Conservation (phyloP, 2,797 vertebrate genomes). For the Glyptemys insculpta region DNA sequence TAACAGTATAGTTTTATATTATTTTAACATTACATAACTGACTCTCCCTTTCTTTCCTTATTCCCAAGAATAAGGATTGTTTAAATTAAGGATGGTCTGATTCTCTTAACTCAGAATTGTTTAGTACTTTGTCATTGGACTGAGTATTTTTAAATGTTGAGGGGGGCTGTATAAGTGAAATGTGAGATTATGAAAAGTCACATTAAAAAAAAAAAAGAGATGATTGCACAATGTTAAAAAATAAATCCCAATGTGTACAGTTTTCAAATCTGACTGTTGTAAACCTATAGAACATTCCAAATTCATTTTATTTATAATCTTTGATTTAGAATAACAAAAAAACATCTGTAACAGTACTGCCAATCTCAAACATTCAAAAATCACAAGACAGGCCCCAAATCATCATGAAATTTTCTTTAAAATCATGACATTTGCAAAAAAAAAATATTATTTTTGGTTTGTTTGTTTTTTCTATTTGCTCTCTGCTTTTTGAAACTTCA, state of each 20-base stretch:
- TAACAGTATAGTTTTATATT: neutral
- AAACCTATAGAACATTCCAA: neutral
- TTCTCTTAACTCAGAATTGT: neutral
- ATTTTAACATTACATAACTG: fast-evolving
- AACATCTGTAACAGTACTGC: neutral
- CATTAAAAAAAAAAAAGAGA: neutral
- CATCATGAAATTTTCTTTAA: neutral
- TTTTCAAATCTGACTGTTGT: neutral
- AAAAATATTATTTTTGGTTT: neutral
- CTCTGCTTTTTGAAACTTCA: neutral
- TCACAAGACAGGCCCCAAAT: neutral
- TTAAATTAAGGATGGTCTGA: neutral
- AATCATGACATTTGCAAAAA: neutral
- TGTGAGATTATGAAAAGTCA: neutral
- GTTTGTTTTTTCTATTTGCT: neutral
- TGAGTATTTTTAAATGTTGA: neutral
- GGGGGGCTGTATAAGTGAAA: neutral
- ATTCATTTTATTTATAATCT: too few species aligned
- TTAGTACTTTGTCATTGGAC: neutral
- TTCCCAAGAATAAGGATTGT: too few species aligned
- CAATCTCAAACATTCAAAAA: neutral
- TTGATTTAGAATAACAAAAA: neutral
- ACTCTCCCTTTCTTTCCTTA: too few species aligned
- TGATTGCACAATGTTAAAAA: neutral
- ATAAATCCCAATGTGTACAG: neutral